Evolutionary conservation across 2,113 vertebrate genomes (phyloP).

Genomic region (Bos indicus): DNA sequence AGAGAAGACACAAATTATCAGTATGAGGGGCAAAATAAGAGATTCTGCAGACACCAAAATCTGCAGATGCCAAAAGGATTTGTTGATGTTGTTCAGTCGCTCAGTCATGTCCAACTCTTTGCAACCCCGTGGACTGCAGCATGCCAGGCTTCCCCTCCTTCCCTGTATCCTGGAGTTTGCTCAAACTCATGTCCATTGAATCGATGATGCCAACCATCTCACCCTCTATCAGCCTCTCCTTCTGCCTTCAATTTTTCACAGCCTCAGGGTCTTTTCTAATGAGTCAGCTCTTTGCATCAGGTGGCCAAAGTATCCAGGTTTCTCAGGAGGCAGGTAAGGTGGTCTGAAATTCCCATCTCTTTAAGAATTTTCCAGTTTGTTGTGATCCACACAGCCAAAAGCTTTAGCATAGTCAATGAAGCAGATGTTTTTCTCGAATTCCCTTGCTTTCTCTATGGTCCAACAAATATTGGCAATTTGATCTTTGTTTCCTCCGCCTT

Average conservation of each 20-base stretch:
- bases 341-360: background rate
- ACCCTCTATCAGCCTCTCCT: background rate
- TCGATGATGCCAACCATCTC: background rate
- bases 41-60: background rate
- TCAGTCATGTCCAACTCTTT: background rate
- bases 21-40: background rate
- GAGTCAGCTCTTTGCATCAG: background rate
- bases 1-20: background rate
- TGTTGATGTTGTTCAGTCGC: background rate
- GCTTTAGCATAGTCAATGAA: background rate
- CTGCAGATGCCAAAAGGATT: background rate
- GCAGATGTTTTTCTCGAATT: background rate
- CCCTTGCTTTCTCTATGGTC: background rate
- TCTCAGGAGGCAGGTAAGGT: background rate
- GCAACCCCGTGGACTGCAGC: background rate
- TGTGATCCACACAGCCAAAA: background rate
- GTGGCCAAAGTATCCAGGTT: background rate
- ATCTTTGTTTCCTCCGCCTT: background rate
- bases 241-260: background rate
- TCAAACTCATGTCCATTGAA: background rate
- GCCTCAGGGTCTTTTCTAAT: background rate
- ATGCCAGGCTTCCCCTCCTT: background rate
- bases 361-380: background rate
- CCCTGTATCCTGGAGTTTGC: background rate
- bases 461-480: background rate